Evolutionary conservation across 2,888 invertebrate genomes (phyloP).

Genomic region (Tyria jacobaeae): DNA sequence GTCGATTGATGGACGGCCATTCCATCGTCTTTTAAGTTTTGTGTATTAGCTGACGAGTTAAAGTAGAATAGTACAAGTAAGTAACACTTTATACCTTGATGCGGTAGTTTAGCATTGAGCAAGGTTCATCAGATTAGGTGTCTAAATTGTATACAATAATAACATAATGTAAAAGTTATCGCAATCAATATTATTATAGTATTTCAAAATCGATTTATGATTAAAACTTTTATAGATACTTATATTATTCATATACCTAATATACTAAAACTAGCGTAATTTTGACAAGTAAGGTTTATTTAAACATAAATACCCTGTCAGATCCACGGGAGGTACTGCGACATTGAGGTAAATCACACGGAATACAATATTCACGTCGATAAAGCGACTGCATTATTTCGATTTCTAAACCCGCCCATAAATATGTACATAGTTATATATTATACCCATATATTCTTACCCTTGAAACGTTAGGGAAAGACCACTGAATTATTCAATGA

Average conservation of each 20-base stretch:
- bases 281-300: neutral
- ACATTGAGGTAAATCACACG: constrained; percentile 48
- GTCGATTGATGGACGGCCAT: constrained; percentile 59
- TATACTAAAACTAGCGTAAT: no score
- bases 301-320: neutral
- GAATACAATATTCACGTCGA: constrained; percentile 61
- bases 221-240: no score
- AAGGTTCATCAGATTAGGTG: no score
- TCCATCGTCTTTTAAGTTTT: constrained; percentile 53
- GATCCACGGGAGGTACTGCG: constrained; percentile 29
- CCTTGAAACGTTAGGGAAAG: constrained; percentile 84
- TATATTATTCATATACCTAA: no score
- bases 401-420: constrained; percentile 58
- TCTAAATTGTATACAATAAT: neutral
- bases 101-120: no score
- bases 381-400: constrained; percentile 67
- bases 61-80: no score
- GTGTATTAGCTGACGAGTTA: neutral
- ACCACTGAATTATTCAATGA: constrained; percentile 86
- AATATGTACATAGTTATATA: constrained; percentile 64
- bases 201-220: neutral
- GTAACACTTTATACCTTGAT: no score
- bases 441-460: constrained; percentile 80
- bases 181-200: neutral
- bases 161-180: neutral